These are phyloP conservation scores for Otocyon megalotis DNA, from an alignment of 2,113 vertebrate species.

Conservation along the genomic window DNA sequence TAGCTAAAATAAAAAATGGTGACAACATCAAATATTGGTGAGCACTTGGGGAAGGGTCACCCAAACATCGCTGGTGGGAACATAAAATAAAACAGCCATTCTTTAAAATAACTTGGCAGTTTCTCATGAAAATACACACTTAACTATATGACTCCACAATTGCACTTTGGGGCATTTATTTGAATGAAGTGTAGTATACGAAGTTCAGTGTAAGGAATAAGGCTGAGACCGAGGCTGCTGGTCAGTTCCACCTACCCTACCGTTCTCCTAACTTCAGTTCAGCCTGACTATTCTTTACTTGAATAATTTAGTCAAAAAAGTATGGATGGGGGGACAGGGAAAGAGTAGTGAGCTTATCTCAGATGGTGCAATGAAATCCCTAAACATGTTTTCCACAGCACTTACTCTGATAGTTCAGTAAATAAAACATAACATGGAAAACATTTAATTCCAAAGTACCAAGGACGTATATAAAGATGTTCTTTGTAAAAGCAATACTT, in stretches of 20 bases:
- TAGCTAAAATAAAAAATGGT: not conserved
- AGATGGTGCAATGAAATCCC: not conserved
- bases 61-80: not conserved
- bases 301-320: not conserved
- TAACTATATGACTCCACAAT: not conserved
- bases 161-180: not conserved
- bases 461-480: not conserved
- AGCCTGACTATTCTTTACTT: not conserved
- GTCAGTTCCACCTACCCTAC: not conserved
- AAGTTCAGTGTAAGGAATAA: not conserved
- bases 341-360: not conserved
- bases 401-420: not conserved
- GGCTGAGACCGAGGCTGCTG: not conserved
- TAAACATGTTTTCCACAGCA: not conserved
- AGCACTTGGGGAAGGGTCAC: not conserved
- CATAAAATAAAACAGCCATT: not conserved
- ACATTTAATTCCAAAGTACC: not conserved
- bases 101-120: not conserved
- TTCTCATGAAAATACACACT: not conserved
- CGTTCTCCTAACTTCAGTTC: not conserved
- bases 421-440: slow-evolving; percentile 48
- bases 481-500: slow-evolving; percentile 9
- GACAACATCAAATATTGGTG: not conserved
- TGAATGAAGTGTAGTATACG: not conserved
- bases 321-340: not conserved